phyloP scores from a whole-genome alignment of 2,113 vertebrate genomes.

The Bothrops jararaca region DNA sequence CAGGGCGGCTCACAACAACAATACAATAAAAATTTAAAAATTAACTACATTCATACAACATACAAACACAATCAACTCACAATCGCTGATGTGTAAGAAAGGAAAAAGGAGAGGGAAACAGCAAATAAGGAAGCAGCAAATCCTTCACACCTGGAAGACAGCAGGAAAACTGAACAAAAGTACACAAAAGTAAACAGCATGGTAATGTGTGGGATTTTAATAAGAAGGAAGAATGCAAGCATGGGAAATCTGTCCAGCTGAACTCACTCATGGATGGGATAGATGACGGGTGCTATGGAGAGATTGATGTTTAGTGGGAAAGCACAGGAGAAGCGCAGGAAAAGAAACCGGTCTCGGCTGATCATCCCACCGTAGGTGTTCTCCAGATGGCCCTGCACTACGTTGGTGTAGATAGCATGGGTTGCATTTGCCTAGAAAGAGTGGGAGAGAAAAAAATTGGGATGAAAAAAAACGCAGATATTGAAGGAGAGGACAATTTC shows the following conservation, averaged over 20 bases:
- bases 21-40: too few relatives aligned
- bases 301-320: constrained; percentile 49
- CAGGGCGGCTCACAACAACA: too few relatives aligned
- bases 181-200: neutral
- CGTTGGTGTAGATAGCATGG: constrained; percentile 38
- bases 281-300: constrained; percentile 47
- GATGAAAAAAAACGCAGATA: neutral
- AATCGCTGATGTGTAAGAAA: neutral
- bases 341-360: constrained; percentile 39
- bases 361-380: constrained; percentile 11
- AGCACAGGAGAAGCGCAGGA: constrained; percentile 42
- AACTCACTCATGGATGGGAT: constrained; percentile 62
- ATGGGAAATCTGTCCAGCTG: neutral
- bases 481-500: neutral
- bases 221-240: neutral
- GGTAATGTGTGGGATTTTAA: neutral
- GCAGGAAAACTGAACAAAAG: neutral
- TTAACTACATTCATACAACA: too few relatives aligned
- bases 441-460: too few relatives aligned
- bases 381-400: constrained; percentile 19
- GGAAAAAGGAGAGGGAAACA: neutral
- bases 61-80: too few relatives aligned
- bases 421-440: constrained; percentile 35
- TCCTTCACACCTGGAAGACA: neutral
- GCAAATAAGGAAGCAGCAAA: neutral